Evolutionary conservation across 2,888 invertebrate species (phyloP).

Genomic region (Hoplodrina blanda): DNA sequence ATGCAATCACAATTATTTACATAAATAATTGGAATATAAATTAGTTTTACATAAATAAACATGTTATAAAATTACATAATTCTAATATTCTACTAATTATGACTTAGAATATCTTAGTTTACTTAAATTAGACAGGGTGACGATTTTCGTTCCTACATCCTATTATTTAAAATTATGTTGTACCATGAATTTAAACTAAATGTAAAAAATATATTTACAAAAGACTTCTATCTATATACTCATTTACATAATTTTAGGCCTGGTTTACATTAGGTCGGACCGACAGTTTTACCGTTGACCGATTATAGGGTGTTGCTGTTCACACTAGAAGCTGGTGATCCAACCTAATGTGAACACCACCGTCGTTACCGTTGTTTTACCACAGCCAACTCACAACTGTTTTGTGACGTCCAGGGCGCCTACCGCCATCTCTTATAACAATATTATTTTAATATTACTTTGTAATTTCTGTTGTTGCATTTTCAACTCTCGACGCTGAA

Average conservation of each 20-base stretch:
- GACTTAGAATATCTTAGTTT: constrained; percentile 58
- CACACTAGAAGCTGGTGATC: too few species aligned
- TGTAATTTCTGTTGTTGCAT: too few species aligned
- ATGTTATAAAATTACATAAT: constrained; percentile 30
- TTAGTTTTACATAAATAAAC: constrained; percentile 36
- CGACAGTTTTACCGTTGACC: too few species aligned
- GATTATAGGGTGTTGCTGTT: too few species aligned
- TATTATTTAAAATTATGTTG: constrained; percentile 23
- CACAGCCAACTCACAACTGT: too few species aligned
- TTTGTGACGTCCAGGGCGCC: too few species aligned
- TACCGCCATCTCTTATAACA: too few species aligned
- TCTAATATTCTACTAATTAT: constrained; percentile 38
- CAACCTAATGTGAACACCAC: too few species aligned
- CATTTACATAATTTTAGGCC: background rate
- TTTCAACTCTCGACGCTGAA: too few species aligned
- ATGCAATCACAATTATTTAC: constrained; percentile 46
- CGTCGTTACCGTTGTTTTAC: too few species aligned
- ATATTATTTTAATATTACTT: too few species aligned
- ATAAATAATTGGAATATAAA: constrained; percentile 43
- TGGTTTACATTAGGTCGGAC: background rate
- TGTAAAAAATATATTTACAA: constrained; percentile 10
- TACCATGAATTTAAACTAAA: constrained; percentile 26
- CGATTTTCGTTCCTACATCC: constrained; percentile 9
- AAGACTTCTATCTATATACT: background rate
- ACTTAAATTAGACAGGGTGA: constrained; percentile 44